phyloP scores from a whole-genome alignment of 1,140 invertebrate species.

The Eubasilissa regina region DNA sequence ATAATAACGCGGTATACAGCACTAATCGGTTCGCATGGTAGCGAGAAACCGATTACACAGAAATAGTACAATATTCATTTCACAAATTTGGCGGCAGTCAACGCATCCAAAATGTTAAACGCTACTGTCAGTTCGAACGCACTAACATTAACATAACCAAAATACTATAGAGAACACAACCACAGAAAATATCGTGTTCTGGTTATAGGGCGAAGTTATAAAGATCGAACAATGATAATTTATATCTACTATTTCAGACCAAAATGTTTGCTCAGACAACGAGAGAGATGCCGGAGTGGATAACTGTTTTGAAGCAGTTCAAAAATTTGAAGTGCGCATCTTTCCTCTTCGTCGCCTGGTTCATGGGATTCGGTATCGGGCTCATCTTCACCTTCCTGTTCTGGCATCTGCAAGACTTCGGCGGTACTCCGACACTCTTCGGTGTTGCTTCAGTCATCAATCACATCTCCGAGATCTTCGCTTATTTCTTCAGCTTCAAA shows the following conservation, averaged over 20 bases:
- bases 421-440: constrained; percentile 96
- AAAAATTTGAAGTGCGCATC: constrained; percentile 92
- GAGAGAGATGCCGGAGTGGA: constrained; percentile 92
- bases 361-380: constrained; percentile 99
- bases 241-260: constrained; percentile 74
- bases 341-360: constrained; percentile 97
- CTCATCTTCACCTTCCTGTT: constrained; percentile 99
- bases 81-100: no score
- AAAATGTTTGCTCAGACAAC: constrained; percentile 96
- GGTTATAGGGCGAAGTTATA: no score
- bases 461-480: constrained; percentile 98
- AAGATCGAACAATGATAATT: no score
- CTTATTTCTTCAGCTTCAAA: constrained; percentile 97
- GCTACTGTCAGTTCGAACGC: no score
- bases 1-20: no score
- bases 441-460: constrained; percentile 99
- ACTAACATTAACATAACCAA: no score
- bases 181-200: no score
- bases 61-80: no score
- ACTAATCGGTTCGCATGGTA: no score
- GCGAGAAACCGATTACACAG: no score
- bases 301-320: constrained; percentile 91
- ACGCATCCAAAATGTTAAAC: no score
- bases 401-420: constrained; percentile 99
- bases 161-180: no score